phyloP scores from a whole-genome alignment of 2,113 vertebrate genomes.

The Propithecus coquereli region DNA sequence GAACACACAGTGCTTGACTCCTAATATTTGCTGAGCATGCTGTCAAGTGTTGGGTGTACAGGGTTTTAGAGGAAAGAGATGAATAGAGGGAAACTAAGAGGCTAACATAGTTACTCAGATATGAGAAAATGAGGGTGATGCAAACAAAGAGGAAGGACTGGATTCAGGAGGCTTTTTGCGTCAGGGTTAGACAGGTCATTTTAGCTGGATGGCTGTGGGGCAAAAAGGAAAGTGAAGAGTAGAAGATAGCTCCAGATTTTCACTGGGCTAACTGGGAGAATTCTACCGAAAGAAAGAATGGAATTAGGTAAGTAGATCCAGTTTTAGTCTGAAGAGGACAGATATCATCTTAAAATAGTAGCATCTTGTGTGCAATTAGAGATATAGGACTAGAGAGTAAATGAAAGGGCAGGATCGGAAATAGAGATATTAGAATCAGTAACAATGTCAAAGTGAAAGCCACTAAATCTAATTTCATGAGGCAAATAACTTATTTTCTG shows the following conservation, averaged over 20 bases:
- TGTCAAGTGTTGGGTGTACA: background rate
- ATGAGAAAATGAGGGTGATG: background rate
- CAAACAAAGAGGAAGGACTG: background rate
- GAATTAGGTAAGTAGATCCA: background rate
- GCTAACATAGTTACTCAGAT: background rate
- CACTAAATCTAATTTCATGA: background rate
- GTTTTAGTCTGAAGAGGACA: background rate
- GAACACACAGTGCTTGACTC: background rate
- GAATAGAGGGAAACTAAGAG: background rate
- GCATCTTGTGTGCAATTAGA: background rate
- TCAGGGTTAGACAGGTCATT: background rate
- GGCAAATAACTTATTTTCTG: background rate
- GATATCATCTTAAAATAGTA: background rate
- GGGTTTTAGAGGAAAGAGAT: background rate
- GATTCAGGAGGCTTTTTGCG: background rate
- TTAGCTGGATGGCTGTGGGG: background rate
- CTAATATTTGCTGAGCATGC: background rate
- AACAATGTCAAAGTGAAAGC: background rate
- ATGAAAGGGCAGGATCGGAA: background rate
- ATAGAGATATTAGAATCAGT: background rate
- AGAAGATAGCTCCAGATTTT: background rate
- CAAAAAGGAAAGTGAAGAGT: background rate
- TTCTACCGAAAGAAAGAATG: background rate
- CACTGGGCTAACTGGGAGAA: background rate
- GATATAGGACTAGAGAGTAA: background rate